Evolutionary conservation across 1,140 invertebrate genomes (phyloP).

Genomic region (Psilanteris sp.): DNA sequence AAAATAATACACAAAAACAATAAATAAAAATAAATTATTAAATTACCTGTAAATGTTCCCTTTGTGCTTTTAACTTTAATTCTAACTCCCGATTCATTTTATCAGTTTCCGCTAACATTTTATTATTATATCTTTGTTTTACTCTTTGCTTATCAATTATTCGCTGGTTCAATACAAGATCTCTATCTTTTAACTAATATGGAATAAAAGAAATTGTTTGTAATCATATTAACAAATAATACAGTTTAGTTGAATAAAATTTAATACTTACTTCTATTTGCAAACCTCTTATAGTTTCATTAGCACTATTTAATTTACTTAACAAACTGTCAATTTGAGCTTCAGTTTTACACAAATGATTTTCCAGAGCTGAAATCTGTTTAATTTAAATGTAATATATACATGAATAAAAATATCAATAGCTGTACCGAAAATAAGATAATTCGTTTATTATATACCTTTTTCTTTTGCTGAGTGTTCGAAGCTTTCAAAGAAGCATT

Average conservation of each 20-base stretch:
- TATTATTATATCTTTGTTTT: constrained; percentile 85
- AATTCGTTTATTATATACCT: too few species aligned
- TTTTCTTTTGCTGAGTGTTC: constrained; percentile 84
- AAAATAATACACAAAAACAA: too few species aligned
- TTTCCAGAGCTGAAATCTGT: constrained; percentile 79
- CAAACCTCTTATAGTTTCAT: constrained; percentile 76
- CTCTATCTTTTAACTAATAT: constrained; percentile 84
- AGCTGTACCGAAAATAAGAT: too few species aligned
- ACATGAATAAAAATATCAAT: too few species aligned
- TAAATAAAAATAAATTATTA: not conserved
- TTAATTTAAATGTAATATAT: too few species aligned
- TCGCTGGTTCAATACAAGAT: constrained; percentile 85
- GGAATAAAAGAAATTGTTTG: too few species aligned
- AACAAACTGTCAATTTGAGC: constrained; percentile 74
- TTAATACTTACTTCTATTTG: constrained; percentile 74
- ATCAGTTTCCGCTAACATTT: constrained; percentile 85
- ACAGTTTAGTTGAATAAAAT: too few species aligned
- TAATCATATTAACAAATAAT: too few species aligned
- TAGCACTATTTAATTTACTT: constrained; percentile 77
- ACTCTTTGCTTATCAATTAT: constrained; percentile 87
- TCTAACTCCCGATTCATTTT: constrained; percentile 85
- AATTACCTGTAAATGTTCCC: constrained; percentile 82
- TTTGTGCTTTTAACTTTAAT: constrained; percentile 84
- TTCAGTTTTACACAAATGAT: constrained; percentile 75
- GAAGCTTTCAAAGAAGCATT: constrained; percentile 82